Base-by-base conservation (phyloP, 2,797 vertebrate species). In the Phyllotis vaccarum region DNA sequence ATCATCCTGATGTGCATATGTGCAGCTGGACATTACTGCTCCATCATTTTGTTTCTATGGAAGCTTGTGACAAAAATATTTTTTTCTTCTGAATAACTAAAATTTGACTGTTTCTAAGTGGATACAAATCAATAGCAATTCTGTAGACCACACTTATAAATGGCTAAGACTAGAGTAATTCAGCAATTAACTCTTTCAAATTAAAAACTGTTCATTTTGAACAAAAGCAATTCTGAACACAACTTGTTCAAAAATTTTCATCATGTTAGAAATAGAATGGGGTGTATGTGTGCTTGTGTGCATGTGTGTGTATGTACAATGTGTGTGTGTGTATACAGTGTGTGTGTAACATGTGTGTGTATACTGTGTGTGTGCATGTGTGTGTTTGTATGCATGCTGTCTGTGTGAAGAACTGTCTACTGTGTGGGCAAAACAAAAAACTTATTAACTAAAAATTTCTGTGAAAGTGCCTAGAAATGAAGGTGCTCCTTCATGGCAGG, bases 191-290 rank as follows among this genome's bases (percentile, higher is more conserved):
- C 64, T 88, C 79, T 86, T 87, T 29, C 75, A 87, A 86, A 95
- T 79, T 93, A 29, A 89, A 95, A 94, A 89, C 5, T 94, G n/a
- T 46, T 85, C 34, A 72, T 93, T 95, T 94, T 34, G 74, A 86
- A 85, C 10, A 86, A 95, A 96, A 94, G 58, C 31, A 90, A 86
- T 82, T 92, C 94, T 80, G 78, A 94, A 58, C 31, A 94, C 31
- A 90, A 88, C 19, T 78, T 94, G 60, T 83, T 93, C 43, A 87
- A 95, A 92, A 95, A 52, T 64, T 22, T 40, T 66, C 49, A 93
- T 24, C 34, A 86, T 43, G 19, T 58, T 70, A 54, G n/a, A 90
- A 13, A 56, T 72, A 76, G 5, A 95, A 16, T 31, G 9, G 62
- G 12, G 29, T 68, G 66, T 68, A 31, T 66, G n/a, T 11, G 68